These are phyloP conservation scores for Drosophila equinoxialis DNA, from an alignment of 1,140 invertebrate species.

Conservation along the genomic window DNA sequence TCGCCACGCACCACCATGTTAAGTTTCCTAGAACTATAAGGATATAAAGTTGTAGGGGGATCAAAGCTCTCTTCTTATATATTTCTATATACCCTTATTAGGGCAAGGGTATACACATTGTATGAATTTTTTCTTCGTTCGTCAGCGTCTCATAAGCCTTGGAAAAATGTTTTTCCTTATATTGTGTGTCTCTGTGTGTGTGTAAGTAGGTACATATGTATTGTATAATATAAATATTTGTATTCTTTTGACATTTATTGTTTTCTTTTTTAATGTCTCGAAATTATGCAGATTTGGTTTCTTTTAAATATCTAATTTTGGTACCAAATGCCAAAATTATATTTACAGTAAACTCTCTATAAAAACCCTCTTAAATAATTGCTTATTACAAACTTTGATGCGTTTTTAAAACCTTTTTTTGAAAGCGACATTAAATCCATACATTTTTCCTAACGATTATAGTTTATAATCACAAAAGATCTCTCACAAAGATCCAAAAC, in stretches of 20 bases:
- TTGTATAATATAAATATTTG: constrained; percentile 20
- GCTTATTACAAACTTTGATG: no score
- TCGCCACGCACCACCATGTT: no score
- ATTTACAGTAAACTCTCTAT: background rate
- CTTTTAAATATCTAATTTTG: constrained; percentile 22
- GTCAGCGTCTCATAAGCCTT: constrained; percentile 12
- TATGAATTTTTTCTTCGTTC: background rate
- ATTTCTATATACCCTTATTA: background rate
- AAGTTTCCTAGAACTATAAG: no score
- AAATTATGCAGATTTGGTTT: background rate
- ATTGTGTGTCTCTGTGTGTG: background rate
- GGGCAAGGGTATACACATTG: background rate
- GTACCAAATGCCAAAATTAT: background rate
- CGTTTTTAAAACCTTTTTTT: no score
- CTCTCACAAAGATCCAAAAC: no score
- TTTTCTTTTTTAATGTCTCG: constrained; percentile 6
- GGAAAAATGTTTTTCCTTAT: constrained; percentile 7
- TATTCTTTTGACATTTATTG: constrained; percentile 40
- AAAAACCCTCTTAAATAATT: no score
- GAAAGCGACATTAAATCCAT: no score
- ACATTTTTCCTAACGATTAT: no score
- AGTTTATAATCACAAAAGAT: no score
- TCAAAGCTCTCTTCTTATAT: background rate
- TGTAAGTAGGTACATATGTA: constrained; percentile 1
- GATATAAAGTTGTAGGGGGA: background rate